Evolutionary conservation across 2,888 invertebrate genomes (phyloP), one percentile per base, ranked within the genome.

Genomic region (Polymixis flavicincta): DNA sequence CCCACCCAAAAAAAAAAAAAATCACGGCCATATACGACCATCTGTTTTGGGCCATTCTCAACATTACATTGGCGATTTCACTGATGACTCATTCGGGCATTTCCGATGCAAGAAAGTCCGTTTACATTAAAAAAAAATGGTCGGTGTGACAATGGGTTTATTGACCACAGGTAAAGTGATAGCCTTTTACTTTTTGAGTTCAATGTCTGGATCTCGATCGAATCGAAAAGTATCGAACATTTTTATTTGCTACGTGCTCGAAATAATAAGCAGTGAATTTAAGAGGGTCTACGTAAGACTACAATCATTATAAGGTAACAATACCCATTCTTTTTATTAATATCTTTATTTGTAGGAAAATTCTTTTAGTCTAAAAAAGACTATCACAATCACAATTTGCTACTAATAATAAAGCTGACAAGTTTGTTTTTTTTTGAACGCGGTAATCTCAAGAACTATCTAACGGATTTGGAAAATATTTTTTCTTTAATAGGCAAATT

Each of bases 1-100:
- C n/a, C n/a, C n/a, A n/a, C n/a, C n/a, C n/a, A n/a, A n/a, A n/a
- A n/a, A n/a, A n/a, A n/a, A n/a, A n/a, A n/a, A n/a, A n/a, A n/a
- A n/a, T n/a, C n/a, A n/a, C n/a, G 14, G 59, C 55, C 28, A 50
- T 71, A 67, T 71, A 69, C 48, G 42, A 57, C 22, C 59, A 71
- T 70, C 52, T 64, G 71, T 70, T 82, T 82, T 82, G 52, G 71
- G 42, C 55, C 78, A 66, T 74, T 81, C 64, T 70, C 59, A 2
- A 86, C 75, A 72, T 68, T 71, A 63, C 76, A 69, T 68, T 52
- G 67, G 22, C 74, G 85, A 83, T 87, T 88, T 88, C 87, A 78
- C 88, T 76, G 76, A 65, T 88, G 87, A 87, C 65, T 88, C 88
- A 87, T 60, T 22, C 70, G 37, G 32, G 7, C 45, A 67, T 83